Percentiles rank a stretch among this genome's conserved stretches.
Evolutionary conservation across 2,797 vertebrate species (phyloP).

Genomic region (Myotis findleyi): DNA sequence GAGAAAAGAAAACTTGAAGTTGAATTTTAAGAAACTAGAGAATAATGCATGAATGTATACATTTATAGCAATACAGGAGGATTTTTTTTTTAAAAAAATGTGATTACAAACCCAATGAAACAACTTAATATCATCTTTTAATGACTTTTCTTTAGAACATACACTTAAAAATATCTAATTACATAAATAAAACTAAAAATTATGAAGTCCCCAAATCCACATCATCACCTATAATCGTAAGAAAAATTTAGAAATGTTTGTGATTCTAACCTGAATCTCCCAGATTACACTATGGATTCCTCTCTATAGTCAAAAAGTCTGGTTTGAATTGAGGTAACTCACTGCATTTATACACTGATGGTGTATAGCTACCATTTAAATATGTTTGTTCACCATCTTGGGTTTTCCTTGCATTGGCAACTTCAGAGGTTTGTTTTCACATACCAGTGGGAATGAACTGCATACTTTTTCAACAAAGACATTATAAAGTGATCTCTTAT

Average conservation of each 20-base stretch:
- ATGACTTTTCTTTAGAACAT: neutral
- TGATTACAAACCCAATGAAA: neutral
- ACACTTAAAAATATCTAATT: neutral
- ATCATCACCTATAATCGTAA: neutral
- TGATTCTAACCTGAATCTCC: neutral
- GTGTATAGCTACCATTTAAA: neutral
- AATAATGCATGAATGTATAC: neutral
- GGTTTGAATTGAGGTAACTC: neutral
- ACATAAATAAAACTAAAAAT: neutral
- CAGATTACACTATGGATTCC: neutral
- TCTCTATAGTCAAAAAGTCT: neutral
- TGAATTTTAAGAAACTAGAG: conserved; percentile 67
- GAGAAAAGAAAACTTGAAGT: conserved; percentile 27
- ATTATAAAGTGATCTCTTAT: neutral
- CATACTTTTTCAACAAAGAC: neutral
- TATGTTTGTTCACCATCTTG: neutral
- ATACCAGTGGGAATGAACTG: neutral
- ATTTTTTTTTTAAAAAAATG: neutral
- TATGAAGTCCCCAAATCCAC: neutral
- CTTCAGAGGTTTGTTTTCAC: neutral
- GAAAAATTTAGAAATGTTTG: neutral
- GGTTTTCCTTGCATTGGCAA: neutral
- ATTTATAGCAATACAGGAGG: neutral
- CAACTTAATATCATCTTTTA: neutral
- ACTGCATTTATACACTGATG: neutral